A percentile compares a stretch with the other conserved stretches of the same genome.
phyloP scores from a whole-genome alignment of 2,888 invertebrate species.

The Parnassius mnemosyne region DNA sequence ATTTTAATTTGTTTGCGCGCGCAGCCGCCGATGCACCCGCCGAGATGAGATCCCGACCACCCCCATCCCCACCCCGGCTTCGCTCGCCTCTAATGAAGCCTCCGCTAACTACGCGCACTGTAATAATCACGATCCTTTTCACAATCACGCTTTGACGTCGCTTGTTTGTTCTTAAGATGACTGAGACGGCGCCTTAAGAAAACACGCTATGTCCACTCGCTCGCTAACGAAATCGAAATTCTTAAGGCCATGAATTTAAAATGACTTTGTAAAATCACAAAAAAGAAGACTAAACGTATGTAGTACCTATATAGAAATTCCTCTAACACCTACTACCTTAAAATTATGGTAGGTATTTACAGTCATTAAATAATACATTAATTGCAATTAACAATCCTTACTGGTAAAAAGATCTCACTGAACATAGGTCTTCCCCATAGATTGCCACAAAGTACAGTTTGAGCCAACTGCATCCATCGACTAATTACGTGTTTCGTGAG shows the following conservation, averaged over 20 bases:
- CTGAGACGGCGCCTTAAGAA: conserved; percentile 38
- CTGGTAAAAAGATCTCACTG: too few relatives aligned
- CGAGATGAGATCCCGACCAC: conserved; percentile 62
- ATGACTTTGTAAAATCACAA: conserved; percentile 17
- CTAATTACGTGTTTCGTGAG: too few relatives aligned
- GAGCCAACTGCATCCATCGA: too few relatives aligned
- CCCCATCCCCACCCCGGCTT: conserved; percentile 36
- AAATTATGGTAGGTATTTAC: background rate
- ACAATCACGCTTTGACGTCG: conserved; percentile 61
- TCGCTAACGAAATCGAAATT: conserved; percentile 38
- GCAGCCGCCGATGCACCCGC: conserved; percentile 77
- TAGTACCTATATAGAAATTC: background rate
- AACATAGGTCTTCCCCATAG: too few relatives aligned
- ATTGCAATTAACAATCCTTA: too few relatives aligned
- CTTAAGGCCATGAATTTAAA: conserved; percentile 10
- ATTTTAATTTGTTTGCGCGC: conserved; percentile 81
- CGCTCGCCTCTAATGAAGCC: conserved; percentile 65
- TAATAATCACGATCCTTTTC: conserved; percentile 71
- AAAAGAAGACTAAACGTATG: background rate
- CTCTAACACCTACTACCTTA: background rate
- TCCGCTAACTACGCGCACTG: conserved; percentile 60
- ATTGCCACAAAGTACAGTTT: too few relatives aligned
- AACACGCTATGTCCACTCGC: conserved; percentile 43
- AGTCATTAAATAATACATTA: too few relatives aligned
- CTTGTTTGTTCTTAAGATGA: conserved; percentile 48